Conservation (phyloP, 2,113 vertebrate species). For the Archilochus colubris region DNA sequence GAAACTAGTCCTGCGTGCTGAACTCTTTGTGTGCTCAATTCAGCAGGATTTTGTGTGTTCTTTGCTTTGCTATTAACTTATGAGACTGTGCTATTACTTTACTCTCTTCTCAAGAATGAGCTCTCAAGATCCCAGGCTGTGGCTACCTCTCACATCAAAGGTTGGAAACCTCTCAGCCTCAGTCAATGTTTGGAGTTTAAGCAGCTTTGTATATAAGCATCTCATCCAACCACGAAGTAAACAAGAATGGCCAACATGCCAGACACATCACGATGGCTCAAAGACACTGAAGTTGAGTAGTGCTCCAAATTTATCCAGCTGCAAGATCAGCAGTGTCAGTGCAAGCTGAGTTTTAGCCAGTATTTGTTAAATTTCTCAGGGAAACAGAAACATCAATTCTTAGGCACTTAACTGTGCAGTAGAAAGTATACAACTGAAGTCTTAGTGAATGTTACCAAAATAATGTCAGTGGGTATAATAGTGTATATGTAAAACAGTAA, state of each 20-base stretch:
- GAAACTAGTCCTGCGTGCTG: neutral
- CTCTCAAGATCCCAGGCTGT: neutral
- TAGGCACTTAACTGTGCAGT: neutral
- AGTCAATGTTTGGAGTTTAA: neutral
- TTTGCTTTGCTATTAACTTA: neutral
- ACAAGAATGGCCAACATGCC: fast-evolving
- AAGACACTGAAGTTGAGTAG: neutral
- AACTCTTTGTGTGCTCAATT: neutral
- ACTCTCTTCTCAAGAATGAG: neutral
- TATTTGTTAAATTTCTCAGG: slow-evolving; percentile 2
- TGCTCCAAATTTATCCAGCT: slow-evolving; percentile 12
- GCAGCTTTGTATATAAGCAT: neutral
- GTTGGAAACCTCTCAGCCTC: neutral
- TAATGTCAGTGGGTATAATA: neutral
- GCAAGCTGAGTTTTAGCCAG: neutral
- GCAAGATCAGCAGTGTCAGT: neutral
- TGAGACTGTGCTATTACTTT: neutral
- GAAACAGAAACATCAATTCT: neutral
- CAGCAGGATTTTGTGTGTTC: neutral
- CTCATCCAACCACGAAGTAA: neutral
- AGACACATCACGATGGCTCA: neutral
- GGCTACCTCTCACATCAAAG: neutral
- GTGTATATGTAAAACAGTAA: neutral
- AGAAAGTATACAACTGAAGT: neutral
- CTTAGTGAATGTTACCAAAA: neutral